These are phyloP conservation scores for Oxycera nigricornis DNA, from an alignment of 2,888 invertebrate genomes.

Conservation along the genomic window DNA sequence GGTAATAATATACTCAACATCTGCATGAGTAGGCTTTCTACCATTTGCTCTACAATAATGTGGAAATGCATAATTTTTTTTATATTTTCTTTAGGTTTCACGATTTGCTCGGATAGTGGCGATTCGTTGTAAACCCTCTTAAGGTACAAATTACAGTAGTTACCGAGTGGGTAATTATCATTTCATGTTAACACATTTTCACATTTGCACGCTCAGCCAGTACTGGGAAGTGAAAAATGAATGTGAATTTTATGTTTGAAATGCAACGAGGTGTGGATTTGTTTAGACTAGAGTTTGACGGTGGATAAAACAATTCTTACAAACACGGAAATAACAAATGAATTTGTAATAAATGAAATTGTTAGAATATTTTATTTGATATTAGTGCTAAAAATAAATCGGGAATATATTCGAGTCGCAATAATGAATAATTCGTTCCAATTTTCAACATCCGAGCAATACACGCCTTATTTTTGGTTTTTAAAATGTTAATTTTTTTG, in stretches of 20 bases:
- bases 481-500: too few relatives aligned
- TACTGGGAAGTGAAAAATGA: background rate
- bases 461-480: too few relatives aligned
- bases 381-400: too few relatives aligned
- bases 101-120: slow-evolving; percentile 1
- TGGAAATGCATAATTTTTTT: slow-evolving; percentile 17
- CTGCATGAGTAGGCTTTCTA: background rate
- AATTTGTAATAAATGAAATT: too few relatives aligned
- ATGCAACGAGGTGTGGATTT: too few relatives aligned
- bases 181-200: slow-evolving; percentile 51
- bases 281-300: too few relatives aligned
- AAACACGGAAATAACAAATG: too few relatives aligned
- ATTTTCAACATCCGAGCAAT: too few relatives aligned
- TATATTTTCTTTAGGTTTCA: slow-evolving; percentile 13
- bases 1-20: background rate
- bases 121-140: background rate
- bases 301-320: too few relatives aligned
- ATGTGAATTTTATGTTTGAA: background rate
- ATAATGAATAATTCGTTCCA: too few relatives aligned
- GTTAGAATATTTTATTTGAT: too few relatives aligned
- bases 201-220: slow-evolving; percentile 39
- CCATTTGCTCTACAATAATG: background rate
- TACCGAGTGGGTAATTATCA: slow-evolving; percentile 48
- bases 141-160: slow-evolving; percentile 37
- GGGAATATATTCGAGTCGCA: too few relatives aligned